phyloP scores from a whole-genome alignment of 37 sponge, comb jelly and placozoan genomes.

The Axinella damicornis region DNA sequence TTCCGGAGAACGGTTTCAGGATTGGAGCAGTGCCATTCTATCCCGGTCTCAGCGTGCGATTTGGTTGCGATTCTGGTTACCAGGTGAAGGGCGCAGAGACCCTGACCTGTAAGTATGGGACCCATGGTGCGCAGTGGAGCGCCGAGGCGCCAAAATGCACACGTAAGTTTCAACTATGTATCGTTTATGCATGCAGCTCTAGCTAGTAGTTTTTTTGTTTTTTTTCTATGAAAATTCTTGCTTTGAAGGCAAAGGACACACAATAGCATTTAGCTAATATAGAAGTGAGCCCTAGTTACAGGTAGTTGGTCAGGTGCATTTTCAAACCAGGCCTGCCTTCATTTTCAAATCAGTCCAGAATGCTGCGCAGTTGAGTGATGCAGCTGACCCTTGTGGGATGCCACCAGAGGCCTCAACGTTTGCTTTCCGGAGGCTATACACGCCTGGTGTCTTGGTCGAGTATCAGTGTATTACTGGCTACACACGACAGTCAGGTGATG shows the following conservation, averaged over 20 bases:
- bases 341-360: too few species aligned
- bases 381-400: slow-evolving; percentile 6
- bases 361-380: background rate
- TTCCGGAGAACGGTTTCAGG: slow-evolving; percentile 35
- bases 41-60: background rate
- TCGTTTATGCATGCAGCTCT: too few species aligned
- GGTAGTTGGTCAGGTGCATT: too few species aligned
- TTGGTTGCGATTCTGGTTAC: slow-evolving; percentile 20
- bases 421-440: slow-evolving; percentile 4
- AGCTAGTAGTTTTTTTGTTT: too few species aligned
- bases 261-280: too few species aligned
- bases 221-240: too few species aligned
- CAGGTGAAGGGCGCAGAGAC: background rate
- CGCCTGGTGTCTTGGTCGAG: slow-evolving; percentile 13
- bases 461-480: slow-evolving; percentile 31
- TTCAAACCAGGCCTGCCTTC: too few species aligned
- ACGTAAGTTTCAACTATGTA: background rate
- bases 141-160: slow-evolving; percentile 19
- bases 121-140: background rate
- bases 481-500: background rate
- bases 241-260: too few species aligned
- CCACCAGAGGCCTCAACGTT: slow-evolving; percentile 16
- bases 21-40: background rate
- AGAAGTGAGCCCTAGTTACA: too few species aligned
- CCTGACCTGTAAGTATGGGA: slow-evolving; percentile 1